Percentiles rank a stretch among this genome's conserved stretches.
These are phyloP conservation scores for Drosophila nebulosa DNA, from an alignment of 1,140 invertebrate species.

Conservation along the genomic window DNA sequence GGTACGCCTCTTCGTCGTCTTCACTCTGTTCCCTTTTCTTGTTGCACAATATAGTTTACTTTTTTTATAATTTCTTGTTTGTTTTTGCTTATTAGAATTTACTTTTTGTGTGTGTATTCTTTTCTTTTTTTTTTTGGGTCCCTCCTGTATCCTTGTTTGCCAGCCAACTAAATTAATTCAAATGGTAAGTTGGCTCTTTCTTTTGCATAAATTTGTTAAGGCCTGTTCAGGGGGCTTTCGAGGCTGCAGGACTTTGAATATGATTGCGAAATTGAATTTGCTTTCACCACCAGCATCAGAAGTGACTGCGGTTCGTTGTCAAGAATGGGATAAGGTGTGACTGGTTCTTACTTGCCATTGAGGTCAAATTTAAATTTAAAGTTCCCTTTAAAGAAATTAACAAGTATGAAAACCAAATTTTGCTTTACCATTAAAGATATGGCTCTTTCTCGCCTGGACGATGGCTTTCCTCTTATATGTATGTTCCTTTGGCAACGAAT, in stretches of 20 bases:
- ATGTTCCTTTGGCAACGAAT: no score
- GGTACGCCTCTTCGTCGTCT: background rate
- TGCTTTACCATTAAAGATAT: no score
- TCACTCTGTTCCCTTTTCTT: background rate
- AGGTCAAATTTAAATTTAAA: background rate
- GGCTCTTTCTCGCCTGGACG: no score
- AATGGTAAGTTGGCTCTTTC: conserved; percentile 37
- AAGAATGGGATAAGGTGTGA: conserved; percentile 20
- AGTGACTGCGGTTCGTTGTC: conserved; percentile 21
- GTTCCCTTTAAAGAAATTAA: background rate
- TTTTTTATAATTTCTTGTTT: conserved; percentile 73
- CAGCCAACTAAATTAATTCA: conserved; percentile 29
- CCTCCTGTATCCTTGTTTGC: background rate
- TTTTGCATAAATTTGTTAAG: conserved; percentile 62
- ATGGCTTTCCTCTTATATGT: no score
- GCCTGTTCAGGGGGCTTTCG: conserved; percentile 22
- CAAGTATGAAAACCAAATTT: no score
- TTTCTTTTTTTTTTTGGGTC: background rate
- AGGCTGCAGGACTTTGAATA: conserved; percentile 22
- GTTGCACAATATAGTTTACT: conserved; percentile 35
- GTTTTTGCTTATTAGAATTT: conserved; percentile 70
- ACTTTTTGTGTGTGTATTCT: conserved; percentile 24
- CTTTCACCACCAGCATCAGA: conserved; percentile 36
- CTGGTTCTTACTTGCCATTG: conserved; percentile 19
- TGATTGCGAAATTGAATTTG: conserved; percentile 46